Evolutionary conservation across 2,888 invertebrate species (phyloP).

Genomic region (Oscheius sp.): DNA sequence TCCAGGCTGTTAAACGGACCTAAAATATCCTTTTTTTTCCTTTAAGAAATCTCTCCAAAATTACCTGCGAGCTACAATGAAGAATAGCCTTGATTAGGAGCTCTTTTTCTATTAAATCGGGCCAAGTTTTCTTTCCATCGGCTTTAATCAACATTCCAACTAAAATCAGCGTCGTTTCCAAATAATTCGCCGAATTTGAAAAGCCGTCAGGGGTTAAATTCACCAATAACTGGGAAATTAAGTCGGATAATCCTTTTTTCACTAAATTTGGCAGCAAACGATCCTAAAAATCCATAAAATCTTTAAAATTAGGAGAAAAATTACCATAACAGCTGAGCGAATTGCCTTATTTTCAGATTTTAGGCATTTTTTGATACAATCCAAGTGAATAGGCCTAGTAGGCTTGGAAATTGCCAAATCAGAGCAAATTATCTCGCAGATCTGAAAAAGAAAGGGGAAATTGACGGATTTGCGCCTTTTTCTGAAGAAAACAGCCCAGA

Average conservation of each 20-base stretch:
- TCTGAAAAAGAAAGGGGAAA: conserved; percentile 31
- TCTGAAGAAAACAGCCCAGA: no score
- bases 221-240: neutral
- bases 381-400: conserved; percentile 13
- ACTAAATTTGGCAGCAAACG: conserved; percentile 25
- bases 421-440: conserved; percentile 41
- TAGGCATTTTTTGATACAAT: neutral
- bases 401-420: conserved; percentile 29
- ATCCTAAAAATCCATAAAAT: conserved; percentile 29
- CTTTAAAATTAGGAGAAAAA: neutral
- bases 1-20: conserved; percentile 53
- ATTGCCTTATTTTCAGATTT: neutral
- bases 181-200: neutral
- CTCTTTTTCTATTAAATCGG: conserved; percentile 7
- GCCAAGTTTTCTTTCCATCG: conserved; percentile 4
- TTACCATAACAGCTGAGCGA: conserved; percentile 31
- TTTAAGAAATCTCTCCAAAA: no score
- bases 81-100: conserved; percentile 10
- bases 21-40: conserved; percentile 23
- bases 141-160: conserved; percentile 17
- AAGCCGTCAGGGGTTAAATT: neutral
- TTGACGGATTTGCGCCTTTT: no score
- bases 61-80: conserved; percentile 19
- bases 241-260: conserved; percentile 3
- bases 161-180: conserved; percentile 11